These are phyloP conservation scores for Noctua comes DNA, from an alignment of 2,888 invertebrate genomes.

Conservation along the genomic window DNA sequence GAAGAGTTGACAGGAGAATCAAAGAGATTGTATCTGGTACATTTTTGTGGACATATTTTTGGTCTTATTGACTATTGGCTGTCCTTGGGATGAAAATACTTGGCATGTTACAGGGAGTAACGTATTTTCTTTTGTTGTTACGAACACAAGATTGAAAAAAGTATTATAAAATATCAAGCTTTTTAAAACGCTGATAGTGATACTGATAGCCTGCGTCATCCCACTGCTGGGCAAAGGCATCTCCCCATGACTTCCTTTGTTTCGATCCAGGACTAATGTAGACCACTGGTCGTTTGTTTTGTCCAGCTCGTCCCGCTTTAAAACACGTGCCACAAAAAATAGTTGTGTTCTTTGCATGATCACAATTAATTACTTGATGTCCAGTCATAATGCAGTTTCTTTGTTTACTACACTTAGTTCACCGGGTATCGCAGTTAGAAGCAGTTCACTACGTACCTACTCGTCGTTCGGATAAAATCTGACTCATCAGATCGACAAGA, in stretches of 20 bases:
- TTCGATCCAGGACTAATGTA: too few species aligned
- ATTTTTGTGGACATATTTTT: slow-evolving; percentile 23
- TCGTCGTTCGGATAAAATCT: neutral
- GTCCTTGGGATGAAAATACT: slow-evolving; percentile 21
- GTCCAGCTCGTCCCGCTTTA: too few species aligned
- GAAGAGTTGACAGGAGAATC: slow-evolving; percentile 38
- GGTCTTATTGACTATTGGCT: slow-evolving; percentile 35
- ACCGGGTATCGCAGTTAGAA: neutral
- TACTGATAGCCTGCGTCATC: too few species aligned
- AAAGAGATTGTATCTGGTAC: slow-evolving; percentile 42
- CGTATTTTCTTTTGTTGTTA: neutral
- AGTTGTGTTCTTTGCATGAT: neutral
- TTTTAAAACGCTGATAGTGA: too few species aligned
- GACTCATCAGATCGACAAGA: neutral
- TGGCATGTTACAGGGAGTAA: neutral
- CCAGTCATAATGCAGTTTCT: neutral
- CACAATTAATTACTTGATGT: neutral
- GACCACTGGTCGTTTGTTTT: too few species aligned
- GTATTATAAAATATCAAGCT: neutral
- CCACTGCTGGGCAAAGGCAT: too few species aligned
- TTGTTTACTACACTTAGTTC: neutral
- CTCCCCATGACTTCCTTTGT: too few species aligned
- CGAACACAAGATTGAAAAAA: neutral
- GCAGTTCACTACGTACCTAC: neutral
- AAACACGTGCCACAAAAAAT: neutral